Conservation (phyloP, 1,140 invertebrate species). For the Diabrotica undecimpunctata region DNA sequence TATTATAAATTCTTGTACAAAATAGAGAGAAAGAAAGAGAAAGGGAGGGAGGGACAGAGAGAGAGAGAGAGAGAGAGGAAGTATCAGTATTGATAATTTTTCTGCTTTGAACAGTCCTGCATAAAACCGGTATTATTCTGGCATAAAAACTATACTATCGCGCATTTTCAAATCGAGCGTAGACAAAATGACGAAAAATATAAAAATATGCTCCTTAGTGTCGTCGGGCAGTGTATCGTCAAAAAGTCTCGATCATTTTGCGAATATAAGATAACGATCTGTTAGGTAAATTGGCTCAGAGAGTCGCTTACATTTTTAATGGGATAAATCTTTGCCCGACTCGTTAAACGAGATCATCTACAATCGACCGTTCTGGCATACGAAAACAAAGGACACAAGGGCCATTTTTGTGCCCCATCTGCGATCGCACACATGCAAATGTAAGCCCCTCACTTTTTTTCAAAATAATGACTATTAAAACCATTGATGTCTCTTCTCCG, state of each 20-base stretch:
- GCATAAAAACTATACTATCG: no score
- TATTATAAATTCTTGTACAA: no score
- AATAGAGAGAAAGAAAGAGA: no score
- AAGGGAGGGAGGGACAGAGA: no score
- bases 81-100: no score
- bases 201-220: neutral
- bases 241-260: conserved; percentile 20
- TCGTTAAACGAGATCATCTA: conserved; percentile 28
- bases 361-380: neutral
- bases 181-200: no score
- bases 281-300: conserved; percentile 37
- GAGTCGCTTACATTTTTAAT: conserved; percentile 35
- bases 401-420: conserved; percentile 14
- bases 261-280: conserved; percentile 35
- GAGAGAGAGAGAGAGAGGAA: no score
- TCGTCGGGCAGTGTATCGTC: neutral
- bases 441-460: conserved; percentile 27
- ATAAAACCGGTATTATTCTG: no score
- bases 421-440: conserved; percentile 35
- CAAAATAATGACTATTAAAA: conserved; percentile 40
- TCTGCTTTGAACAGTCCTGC: no score
- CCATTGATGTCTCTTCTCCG: conserved; percentile 34
- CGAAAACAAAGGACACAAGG: conserved; percentile 15
- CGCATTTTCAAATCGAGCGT: no score
- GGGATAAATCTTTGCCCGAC: conserved; percentile 33